Percentiles rank a stretch among this genome's conserved stretches.
phyloP scores from a whole-genome alignment of 2,797 vertebrate species.

The Acanthis flammea region DNA sequence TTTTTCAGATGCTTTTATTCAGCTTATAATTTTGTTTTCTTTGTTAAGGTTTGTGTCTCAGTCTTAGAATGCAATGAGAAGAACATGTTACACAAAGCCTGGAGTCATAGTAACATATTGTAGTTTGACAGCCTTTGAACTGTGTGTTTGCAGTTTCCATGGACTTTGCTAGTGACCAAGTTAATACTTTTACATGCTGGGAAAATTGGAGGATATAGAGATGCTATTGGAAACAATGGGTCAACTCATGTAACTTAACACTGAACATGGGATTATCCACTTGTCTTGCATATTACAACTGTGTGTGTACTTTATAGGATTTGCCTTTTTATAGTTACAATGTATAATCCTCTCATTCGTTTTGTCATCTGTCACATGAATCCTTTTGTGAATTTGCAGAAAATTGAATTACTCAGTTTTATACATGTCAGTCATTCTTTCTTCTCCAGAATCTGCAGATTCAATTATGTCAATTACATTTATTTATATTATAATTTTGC shows the following conservation, averaged over 20 bases:
- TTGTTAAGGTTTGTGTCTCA: background rate
- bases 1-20: background rate
- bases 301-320: constrained; percentile 6
- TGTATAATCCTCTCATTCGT: constrained; percentile 34
- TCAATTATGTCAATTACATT: constrained; percentile 30
- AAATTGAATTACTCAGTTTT: constrained; percentile 42
- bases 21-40: background rate
- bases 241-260: background rate
- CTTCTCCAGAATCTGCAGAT: constrained; percentile 26
- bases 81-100: background rate
- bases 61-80: background rate
- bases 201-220: background rate
- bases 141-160: background rate
- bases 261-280: constrained; percentile 10
- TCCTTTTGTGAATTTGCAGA: constrained; percentile 53
- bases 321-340: constrained; percentile 12
- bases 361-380: constrained; percentile 56
- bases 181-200: background rate
- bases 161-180: background rate
- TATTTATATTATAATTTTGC: background rate
- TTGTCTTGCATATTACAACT: background rate
- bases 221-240: background rate
- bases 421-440: background rate
- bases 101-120: background rate
- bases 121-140: background rate